phyloP scores from a whole-genome alignment of 2,113 vertebrate genomes.

The Struthio camelus region DNA sequence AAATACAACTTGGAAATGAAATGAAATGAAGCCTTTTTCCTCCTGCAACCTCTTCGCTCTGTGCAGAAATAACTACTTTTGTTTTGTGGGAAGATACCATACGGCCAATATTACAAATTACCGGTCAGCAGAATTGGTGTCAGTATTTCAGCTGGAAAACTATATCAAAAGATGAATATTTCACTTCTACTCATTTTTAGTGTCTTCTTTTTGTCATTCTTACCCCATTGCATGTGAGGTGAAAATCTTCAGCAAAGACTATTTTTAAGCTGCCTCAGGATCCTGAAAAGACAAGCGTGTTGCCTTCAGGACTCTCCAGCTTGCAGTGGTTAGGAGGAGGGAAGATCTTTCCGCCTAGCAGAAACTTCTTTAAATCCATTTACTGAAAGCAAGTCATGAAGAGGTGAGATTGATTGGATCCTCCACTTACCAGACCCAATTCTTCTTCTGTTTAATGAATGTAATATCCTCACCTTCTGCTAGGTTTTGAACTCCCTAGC shows the following conservation, averaged over 20 bases:
- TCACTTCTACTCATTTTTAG: neutral
- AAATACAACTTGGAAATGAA: neutral
- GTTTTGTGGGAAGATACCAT: constrained; percentile 13
- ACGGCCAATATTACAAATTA: neutral
- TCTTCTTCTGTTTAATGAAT: neutral
- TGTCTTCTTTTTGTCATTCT: constrained; percentile 21
- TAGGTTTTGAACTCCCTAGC: neutral
- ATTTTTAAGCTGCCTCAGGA: neutral
- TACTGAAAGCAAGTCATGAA: neutral
- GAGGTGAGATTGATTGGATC: neutral
- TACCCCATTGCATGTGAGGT: neutral
- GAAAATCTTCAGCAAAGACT: constrained; percentile 5
- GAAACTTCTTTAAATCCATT: neutral
- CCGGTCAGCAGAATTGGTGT: neutral
- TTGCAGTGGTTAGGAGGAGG: neutral
- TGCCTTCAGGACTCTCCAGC: neutral
- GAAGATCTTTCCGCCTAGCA: neutral
- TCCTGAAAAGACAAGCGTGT: neutral
- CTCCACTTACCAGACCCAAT: neutral
- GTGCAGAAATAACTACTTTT: neutral
- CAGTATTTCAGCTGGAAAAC: constrained; percentile 14
- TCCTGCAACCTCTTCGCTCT: neutral
- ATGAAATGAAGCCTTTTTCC: neutral
- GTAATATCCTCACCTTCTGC: neutral
- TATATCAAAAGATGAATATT: neutral